Evolutionary conservation across 2,888 invertebrate species (phyloP).

Genomic region (Elegia similella): DNA sequence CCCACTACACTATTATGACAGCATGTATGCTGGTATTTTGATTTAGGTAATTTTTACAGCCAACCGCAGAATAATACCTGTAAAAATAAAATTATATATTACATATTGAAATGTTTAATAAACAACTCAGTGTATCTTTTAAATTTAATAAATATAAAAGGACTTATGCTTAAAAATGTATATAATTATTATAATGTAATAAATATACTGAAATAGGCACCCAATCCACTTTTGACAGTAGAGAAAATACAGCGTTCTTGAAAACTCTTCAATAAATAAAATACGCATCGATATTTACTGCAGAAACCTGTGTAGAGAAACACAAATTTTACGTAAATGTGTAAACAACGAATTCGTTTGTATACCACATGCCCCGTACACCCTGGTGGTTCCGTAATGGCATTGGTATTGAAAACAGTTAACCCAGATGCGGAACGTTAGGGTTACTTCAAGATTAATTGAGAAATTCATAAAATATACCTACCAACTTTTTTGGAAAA

Average conservation of each 20-base stretch:
- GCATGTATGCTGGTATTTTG: too few relatives aligned
- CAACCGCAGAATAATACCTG: too few relatives aligned
- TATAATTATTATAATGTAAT: too few relatives aligned
- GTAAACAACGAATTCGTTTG: slow-evolving; percentile 35
- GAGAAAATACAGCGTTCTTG: not conserved
- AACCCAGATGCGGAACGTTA: slow-evolving; percentile 50
- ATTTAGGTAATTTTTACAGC: too few relatives aligned
- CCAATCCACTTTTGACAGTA: too few relatives aligned
- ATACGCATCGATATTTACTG: slow-evolving; percentile 14
- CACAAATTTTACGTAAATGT: slow-evolving; percentile 22
- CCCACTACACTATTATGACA: too few relatives aligned
- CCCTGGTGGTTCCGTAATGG: slow-evolving; percentile 30
- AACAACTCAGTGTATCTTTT: too few relatives aligned
- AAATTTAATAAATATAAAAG: too few relatives aligned
- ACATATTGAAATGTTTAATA: too few relatives aligned
- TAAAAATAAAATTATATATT: too few relatives aligned
- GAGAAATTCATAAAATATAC: not conserved
- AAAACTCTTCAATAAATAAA: slow-evolving; percentile 11
- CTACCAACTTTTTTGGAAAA: not conserved
- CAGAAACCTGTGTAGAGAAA: not conserved
- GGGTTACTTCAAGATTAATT: slow-evolving; percentile 9
- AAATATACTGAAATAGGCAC: too few relatives aligned
- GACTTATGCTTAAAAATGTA: too few relatives aligned
- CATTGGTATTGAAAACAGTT: slow-evolving; percentile 64
- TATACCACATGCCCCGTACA: slow-evolving; percentile 33